phyloP scores from a whole-genome alignment of 2,797 vertebrate genomes.

The Sebastiscus tertius region DNA sequence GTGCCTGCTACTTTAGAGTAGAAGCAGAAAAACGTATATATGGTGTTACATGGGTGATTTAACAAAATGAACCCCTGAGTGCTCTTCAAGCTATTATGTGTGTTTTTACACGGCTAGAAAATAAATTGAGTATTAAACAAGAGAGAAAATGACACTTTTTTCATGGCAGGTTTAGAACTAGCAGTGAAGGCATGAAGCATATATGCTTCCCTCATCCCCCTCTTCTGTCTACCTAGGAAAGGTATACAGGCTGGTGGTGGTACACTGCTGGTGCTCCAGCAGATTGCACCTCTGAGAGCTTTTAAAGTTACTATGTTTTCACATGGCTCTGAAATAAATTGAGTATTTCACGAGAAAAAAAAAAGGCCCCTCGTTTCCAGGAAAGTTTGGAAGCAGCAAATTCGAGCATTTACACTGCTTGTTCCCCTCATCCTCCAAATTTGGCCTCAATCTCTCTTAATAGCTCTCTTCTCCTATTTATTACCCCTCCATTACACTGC shows the following conservation, averaged over 20 bases:
- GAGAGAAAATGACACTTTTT: conserved; percentile 15
- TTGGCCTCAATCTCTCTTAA: conserved; percentile 14
- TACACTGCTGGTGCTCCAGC: background rate
- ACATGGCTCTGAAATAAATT: conserved; percentile 27
- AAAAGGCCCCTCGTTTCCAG: conserved; percentile 31
- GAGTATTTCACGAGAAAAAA: conserved; percentile 31
- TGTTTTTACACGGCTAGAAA: conserved; percentile 30
- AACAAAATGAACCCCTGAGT: conserved; percentile 19
- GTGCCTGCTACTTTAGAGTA: conserved; percentile 39
- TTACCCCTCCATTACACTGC: conserved; percentile 20
- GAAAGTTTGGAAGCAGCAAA: conserved; percentile 11
- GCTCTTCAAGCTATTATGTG: conserved; percentile 21
- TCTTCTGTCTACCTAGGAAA: background rate
- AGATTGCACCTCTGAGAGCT: conserved; percentile 36
- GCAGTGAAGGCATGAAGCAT: background rate
- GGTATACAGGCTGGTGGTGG: background rate
- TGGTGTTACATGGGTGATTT: conserved; percentile 18
- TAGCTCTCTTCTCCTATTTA: conserved; percentile 21
- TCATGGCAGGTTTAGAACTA: background rate
- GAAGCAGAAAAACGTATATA: background rate
- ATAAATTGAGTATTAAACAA: conserved; percentile 32
- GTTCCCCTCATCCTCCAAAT: conserved; percentile 11
- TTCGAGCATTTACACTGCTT: background rate
- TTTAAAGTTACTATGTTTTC: conserved; percentile 39
- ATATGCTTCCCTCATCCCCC: background rate